A percentile compares a stretch with the other conserved stretches of the same genome.
phyloP scores from a whole-genome alignment of 2,113 vertebrate species.

The Poeciliopsis turrubarensis region DNA sequence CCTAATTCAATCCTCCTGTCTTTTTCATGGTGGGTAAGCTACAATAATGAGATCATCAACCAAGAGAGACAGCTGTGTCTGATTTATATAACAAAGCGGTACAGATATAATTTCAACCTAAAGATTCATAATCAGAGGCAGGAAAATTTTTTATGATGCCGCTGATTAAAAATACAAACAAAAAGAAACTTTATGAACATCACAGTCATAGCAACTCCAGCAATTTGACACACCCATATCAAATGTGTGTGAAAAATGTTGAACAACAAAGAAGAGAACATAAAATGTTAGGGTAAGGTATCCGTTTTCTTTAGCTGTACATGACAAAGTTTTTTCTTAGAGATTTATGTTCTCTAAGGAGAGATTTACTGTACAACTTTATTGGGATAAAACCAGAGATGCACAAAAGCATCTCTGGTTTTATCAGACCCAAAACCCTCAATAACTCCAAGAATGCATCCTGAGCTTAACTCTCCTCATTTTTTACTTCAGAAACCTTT shows the following conservation, averaged over 20 bases:
- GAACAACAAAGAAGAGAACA: neutral
- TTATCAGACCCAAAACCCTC: no score
- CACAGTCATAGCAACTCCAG: constrained; percentile 23
- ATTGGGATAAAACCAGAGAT: constrained; percentile 33
- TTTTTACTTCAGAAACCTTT: no score
- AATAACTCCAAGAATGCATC: no score
- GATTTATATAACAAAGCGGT: constrained; percentile 34
- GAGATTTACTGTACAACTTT: constrained; percentile 7
- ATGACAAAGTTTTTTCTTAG: neutral
- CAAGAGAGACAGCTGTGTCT: constrained; percentile 29
- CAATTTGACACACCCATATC: constrained; percentile 16
- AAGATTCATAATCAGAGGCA: constrained; percentile 19
- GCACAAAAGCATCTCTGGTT: constrained; percentile 29
- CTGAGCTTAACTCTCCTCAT: no score
- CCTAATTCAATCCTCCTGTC: constrained; percentile 68
- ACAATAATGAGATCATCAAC: constrained; percentile 59
- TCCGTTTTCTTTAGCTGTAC: neutral
- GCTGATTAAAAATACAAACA: neutral
- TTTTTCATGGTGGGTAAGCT: constrained; percentile 37
- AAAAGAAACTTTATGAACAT: neutral
- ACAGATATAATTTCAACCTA: constrained; percentile 23
- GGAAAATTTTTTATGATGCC: neutral
- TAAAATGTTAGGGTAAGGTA: neutral
- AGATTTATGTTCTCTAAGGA: constrained; percentile 4
- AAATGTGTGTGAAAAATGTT: constrained; percentile 12